Conservation (phyloP, 1,140 invertebrate species). For the Sycophila sp. region DNA sequence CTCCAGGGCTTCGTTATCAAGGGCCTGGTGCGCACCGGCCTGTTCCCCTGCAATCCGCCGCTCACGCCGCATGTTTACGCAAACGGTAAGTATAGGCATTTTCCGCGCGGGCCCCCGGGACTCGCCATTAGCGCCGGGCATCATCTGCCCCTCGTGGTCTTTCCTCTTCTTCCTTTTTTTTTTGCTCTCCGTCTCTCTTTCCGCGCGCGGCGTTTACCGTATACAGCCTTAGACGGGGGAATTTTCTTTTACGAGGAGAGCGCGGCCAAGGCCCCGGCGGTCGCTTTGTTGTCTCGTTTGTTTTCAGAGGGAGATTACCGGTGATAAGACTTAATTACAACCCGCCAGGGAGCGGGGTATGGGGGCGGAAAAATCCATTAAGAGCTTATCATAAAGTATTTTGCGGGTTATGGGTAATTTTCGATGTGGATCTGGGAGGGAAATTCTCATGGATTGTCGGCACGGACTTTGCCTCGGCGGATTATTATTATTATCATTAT, state of each 20-base stretch:
- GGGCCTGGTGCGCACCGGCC: conserved; percentile 49
- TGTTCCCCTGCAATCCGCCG: conserved; percentile 62
- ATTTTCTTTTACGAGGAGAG: too few species aligned
- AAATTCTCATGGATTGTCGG: too few species aligned
- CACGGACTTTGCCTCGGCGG: too few species aligned
- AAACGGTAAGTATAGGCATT: conserved; percentile 55
- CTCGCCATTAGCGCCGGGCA: not conserved
- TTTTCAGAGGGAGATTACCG: not conserved
- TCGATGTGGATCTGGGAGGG: too few species aligned
- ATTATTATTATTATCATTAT: too few species aligned
- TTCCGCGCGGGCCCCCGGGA: conserved; percentile 16
- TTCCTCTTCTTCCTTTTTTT: not conserved
- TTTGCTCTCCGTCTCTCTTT: not conserved
- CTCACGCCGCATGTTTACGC: conserved; percentile 59
- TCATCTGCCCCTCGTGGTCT: not conserved
- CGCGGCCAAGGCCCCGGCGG: not conserved
- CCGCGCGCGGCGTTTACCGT: too few species aligned
- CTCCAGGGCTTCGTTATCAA: conserved; percentile 58
- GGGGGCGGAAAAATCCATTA: not conserved
- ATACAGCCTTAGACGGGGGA: too few species aligned
- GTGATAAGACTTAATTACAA: not conserved
- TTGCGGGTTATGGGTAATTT: too few species aligned
- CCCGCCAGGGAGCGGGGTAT: not conserved
- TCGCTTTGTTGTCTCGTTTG: not conserved
- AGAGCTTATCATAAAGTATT: not conserved